phyloP scores from a whole-genome alignment of 2,888 invertebrate species.

The Alviniconcha strummeri region DNA sequence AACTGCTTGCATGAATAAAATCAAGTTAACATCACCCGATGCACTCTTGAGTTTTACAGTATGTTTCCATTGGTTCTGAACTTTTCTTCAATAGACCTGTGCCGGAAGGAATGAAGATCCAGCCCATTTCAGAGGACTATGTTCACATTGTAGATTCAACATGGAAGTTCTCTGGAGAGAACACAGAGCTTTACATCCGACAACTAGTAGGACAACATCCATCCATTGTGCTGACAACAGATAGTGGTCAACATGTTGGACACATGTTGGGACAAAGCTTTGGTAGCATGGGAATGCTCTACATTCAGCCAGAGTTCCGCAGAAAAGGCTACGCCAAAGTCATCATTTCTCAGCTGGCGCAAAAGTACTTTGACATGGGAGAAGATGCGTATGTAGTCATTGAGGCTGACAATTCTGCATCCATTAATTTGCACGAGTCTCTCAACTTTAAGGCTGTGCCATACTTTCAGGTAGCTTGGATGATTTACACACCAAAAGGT shows the following conservation, averaged over 20 bases:
- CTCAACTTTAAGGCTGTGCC: conserved; percentile 8
- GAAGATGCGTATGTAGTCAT: conserved; percentile 9
- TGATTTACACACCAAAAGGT: background rate
- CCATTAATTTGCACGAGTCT: conserved; percentile 7
- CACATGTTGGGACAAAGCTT: conserved; percentile 19
- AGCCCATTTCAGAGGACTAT: background rate
- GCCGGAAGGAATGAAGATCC: conserved; percentile 11
- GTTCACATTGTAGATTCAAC: background rate
- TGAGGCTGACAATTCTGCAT: background rate
- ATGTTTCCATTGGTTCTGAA: too few relatives aligned
- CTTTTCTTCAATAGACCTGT: conserved; percentile 6
- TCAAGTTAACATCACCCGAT: too few relatives aligned
- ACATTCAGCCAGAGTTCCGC: conserved; percentile 35
- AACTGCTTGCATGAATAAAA: too few relatives aligned
- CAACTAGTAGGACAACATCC: background rate
- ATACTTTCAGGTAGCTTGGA: background rate
- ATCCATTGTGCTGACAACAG: background rate
- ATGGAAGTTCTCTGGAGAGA: background rate
- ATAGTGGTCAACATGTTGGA: conserved; percentile 17
- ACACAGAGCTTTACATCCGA: background rate
- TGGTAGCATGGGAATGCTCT: conserved; percentile 33
- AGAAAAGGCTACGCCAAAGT: conserved; percentile 36
- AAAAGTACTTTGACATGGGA: conserved; percentile 29
- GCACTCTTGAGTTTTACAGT: too few relatives aligned
- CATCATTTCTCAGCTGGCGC: conserved; percentile 32